Evolutionary conservation across 2,113 vertebrate species (phyloP).

Genomic region (Anser brachyrhynchus): DNA sequence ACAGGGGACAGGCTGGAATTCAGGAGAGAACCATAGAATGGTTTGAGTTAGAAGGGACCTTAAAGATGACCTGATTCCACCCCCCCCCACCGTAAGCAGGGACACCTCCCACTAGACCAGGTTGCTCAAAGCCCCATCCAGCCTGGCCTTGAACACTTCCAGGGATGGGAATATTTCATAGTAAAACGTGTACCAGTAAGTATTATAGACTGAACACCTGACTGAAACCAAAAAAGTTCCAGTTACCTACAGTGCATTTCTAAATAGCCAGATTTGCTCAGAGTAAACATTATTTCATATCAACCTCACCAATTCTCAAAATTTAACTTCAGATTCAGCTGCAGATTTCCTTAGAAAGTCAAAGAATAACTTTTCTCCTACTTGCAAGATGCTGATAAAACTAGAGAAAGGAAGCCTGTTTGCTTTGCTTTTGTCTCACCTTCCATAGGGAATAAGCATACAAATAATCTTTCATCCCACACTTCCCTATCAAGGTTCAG

Average conservation of each 20-base stretch:
- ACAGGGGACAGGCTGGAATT: not conserved
- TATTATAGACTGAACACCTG: not conserved
- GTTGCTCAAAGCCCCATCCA: too few relatives aligned
- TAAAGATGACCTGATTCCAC: too few relatives aligned
- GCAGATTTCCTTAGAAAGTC: not conserved
- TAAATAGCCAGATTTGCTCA: not conserved
- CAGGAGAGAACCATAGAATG: not conserved
- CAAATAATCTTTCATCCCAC: not conserved
- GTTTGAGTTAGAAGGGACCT: too few relatives aligned
- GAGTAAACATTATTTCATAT: not conserved
- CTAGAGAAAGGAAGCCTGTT: not conserved
- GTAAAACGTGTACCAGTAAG: not conserved
- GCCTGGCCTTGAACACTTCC: too few relatives aligned
- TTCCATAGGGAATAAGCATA: not conserved
- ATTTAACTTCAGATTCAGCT: not conserved
- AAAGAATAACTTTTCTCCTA: not conserved
- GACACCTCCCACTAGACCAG: too few relatives aligned
- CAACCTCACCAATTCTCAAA: not conserved
- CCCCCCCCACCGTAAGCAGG: too few relatives aligned
- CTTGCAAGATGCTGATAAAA: not conserved
- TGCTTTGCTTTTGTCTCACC: not conserved
- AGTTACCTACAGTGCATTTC: not conserved
- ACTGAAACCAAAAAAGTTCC: not conserved
- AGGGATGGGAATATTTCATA: not conserved
- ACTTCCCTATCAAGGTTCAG: not conserved